A percentile compares a stretch with the other conserved stretches of the same genome.
Conservation (phyloP, 2,888 invertebrate genomes). For the Meteorus colon region DNA sequence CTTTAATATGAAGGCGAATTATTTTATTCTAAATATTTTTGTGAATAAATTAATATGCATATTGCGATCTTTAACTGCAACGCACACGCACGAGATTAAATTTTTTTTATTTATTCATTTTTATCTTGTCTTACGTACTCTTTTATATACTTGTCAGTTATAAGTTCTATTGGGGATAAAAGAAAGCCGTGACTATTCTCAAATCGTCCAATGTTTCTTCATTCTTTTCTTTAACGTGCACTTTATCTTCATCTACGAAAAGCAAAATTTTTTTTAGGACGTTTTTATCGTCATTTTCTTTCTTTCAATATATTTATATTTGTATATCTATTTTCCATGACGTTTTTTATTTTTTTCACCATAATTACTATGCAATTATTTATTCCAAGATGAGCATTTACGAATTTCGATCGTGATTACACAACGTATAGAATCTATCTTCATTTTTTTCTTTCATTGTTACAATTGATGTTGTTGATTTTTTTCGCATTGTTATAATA, state of each 20-base stretch:
- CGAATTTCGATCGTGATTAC: conserved; percentile 21
- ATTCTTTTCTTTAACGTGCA: neutral
- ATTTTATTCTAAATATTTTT: conserved; percentile 35
- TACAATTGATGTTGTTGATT: neutral
- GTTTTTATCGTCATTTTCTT: neutral
- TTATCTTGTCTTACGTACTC: neutral
- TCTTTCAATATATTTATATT: neutral
- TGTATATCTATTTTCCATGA: neutral
- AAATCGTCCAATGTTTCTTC: neutral
- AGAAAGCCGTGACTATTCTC: neutral
- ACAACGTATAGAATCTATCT: conserved; percentile 1
- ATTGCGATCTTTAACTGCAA: neutral
- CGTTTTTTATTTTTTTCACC: conserved; percentile 1
- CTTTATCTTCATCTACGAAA: neutral
- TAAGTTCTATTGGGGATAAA: neutral
- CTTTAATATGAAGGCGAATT: conserved; percentile 42
- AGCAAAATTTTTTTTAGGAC: neutral
- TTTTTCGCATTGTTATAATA: conserved; percentile 10
- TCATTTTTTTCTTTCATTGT: neutral
- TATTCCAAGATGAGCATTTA: conserved; percentile 35
- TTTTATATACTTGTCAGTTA: neutral
- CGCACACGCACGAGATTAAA: neutral
- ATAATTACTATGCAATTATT: conserved; percentile 9
- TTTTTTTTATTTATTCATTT: neutral
- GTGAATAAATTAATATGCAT: neutral